A percentile compares a stretch with the other conserved stretches of the same genome.
These are phyloP conservation scores for Oceanodroma tethys DNA, from an alignment of 2,113 vertebrate genomes.

Conservation along the genomic window DNA sequence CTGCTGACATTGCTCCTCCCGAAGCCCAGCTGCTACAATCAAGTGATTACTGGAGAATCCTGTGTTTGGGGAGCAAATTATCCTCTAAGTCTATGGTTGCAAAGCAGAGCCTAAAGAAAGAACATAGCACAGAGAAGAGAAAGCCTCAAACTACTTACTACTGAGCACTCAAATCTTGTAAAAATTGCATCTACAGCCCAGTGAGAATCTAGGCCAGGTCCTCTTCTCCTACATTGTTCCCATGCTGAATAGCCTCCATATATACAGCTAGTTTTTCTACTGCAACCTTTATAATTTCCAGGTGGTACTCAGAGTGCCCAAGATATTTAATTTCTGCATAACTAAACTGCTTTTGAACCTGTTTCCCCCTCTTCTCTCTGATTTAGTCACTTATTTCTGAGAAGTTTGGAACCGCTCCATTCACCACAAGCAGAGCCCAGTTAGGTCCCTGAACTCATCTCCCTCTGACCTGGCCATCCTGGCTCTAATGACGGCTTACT, in stretches of 20 bases:
- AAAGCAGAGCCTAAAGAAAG: neutral
- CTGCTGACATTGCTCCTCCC: neutral
- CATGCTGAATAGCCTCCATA: neutral
- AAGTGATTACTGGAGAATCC: neutral
- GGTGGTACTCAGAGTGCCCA: neutral
- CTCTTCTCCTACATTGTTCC: neutral
- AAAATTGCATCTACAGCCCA: neutral
- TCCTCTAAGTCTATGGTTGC: neutral
- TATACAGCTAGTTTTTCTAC: neutral
- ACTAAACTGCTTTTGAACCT: neutral
- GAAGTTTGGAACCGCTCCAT: neutral
- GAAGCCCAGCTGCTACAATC: neutral
- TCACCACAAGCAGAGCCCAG: neutral
- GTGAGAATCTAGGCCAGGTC: neutral
- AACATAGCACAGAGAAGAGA: neutral
- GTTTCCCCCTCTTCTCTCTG: neutral
- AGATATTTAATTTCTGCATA: neutral
- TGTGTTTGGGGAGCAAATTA: neutral
- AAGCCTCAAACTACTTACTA: neutral
- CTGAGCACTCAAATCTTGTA: neutral
- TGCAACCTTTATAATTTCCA: neutral
- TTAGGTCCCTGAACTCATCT: neutral
- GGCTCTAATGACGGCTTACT: neutral
- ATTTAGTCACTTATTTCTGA: neutral
- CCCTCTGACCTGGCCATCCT: neutral